Base-by-base conservation (phyloP, 2,113 vertebrate species). In the Anhinga rufa region DNA sequence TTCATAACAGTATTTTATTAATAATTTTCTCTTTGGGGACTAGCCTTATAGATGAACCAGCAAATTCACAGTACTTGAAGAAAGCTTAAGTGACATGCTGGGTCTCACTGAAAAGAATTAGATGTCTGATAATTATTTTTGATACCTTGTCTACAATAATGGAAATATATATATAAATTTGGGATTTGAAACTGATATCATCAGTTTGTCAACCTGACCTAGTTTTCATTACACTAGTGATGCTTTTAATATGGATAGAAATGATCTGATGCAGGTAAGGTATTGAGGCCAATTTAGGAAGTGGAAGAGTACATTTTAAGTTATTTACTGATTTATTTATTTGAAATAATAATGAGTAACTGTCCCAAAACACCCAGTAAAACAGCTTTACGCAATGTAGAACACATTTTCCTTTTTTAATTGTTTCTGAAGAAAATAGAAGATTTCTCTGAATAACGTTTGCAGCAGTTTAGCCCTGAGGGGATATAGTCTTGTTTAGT, bases 391-490 rank as follows among this genome's bases (percentile, higher is more conserved):
- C 74, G 75, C 77, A 72, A 70, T 91, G 57, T 89, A 95, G 78
- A 93, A 57, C 34, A 69, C 40, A 61, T 92, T 92, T 89, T 70
- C 5, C 11, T 87, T 84, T 92, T 94, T 74, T 65, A 79, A 80
- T 94, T 92, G 57, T 93, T 94, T 92, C 64, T 87, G 81, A 91
- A 87, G 44, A 72, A 92, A 93, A 88, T 42, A 36, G n/a, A 91
- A 61, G 24, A 40, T 36, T 95, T 93, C 19, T 91, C 44, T 89
- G 77, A 92, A 72, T 76, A 86, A 65, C 51, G 75, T 69, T 79
- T 92, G 38, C 57, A 82, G 34, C 49, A 79, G 36, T 86, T 91
- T 40, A 74, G 58, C 62, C 84, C 69, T 77, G 62, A 66, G 77
- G 88, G 81, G 9, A 34, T 92, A 25, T 49, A 26, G 32, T 51